Base-by-base conservation (phyloP, 2,888 invertebrate genomes). In the Zhuqinia jingwanae region DNA sequence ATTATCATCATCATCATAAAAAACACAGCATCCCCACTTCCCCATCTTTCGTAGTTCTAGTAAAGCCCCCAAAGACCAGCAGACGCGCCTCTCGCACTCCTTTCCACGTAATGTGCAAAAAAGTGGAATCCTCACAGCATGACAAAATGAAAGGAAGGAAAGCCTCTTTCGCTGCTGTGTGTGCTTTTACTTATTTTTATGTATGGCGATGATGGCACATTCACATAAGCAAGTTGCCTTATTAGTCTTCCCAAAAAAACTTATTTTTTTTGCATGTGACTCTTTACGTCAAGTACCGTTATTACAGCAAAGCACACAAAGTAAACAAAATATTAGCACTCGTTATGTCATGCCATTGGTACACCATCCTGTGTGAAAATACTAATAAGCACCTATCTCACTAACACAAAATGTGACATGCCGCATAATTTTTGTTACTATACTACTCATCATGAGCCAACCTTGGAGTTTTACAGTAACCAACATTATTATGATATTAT, bases 111-210 rank as follows among this genome's bases (percentile, higher is more conserved):
- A 56, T 56, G 58, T 36, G 10, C 11, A 73, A 11, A 22, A 25
- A 63, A 13, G 30, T 30, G 20, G 8, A 17, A 70, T 15, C 17
- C 17, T 25, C 8, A 53, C 17, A 56, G 17, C 17, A 20, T 45
- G 60, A 50, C 36, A 77, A 58, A 77, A 42, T 56, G 20, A 78
- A 25, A 50, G 78, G 60, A 77, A 63, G 63, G 78, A 60, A 56
- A 58, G 20, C 58, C 58, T 42, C 56, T 60, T 42, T 36, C 42
- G 8, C 36, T 36, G 22, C n/a, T n/a, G n/a, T n/a, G n/a, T 50
- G 13, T 68, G 50, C 68, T 53, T n/a, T n/a, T 45, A 20, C 50
- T 30, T n/a, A n/a, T n/a, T n/a, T n/a, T n/a, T 68, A 68, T 68
- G 65, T 68, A 80, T 56, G n/a, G 68, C 53, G 27, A 78, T 78